Evolutionary conservation across 2,113 vertebrate species (phyloP), one percentile per base, ranked within the genome.

Genomic region (Leptobrachium ailaonicum): DNA sequence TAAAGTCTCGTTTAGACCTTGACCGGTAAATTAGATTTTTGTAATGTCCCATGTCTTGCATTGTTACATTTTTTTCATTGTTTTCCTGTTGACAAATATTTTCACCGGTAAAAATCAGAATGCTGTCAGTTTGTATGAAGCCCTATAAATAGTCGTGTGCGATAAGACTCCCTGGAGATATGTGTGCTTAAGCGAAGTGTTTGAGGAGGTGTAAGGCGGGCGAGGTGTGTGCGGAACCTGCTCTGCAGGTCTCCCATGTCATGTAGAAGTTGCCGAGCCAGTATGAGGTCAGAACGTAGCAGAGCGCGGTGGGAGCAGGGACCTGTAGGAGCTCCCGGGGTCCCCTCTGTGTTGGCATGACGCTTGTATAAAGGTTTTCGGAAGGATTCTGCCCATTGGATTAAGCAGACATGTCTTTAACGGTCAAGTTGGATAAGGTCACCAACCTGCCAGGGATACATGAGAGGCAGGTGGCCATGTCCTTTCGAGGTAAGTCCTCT

Each of bases 381-480:
- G 76, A 63, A 14, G 1, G 8, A 10, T 2, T 8, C 42, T 56
- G 54, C 13, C 3, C 56, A 12, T 60, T 60, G 56, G 56, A 60
- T 12, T 60, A 6, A 5, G 41, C 41, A 1, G 4, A 64, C 82
- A 97, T 98, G 96, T 95, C 96, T 73, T 93, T 99, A 83, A 94
- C 83, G 0, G 89, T 96, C 4, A 76, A 66, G 43, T 86, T 99
- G 72, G 90, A 80, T 82, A 91, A 83, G 85, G 88, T 98, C 67
- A 92, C 84, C 71, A 92, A 93, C 77, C 88, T 98, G 60, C 94
- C 94, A 0, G 95, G 96, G 20, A 89, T 80, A 53, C 93, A 92
- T 0, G 94, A 96, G 87, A 86, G 94, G 69, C 96, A 95, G 85
- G 94, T 95, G 2, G 88, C 91, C 45, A 88, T 98, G 83, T 84